Evolutionary conservation across 2,797 vertebrate genomes (phyloP), one percentile per base, ranked within the genome.

Genomic region (Syngnathus rostellatus): DNA sequence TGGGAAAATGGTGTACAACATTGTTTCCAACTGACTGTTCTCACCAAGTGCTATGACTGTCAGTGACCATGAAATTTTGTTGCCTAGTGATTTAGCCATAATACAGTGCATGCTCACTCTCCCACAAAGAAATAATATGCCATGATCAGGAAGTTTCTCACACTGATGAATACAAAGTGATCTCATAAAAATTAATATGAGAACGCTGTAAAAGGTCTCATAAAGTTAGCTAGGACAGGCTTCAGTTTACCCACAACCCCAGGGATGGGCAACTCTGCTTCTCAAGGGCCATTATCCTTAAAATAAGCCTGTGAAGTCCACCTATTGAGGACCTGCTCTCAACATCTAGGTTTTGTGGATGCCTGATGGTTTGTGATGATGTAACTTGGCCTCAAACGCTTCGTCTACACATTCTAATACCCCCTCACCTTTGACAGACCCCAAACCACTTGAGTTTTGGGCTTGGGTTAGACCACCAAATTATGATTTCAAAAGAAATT

Each of bases 401-500:
- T 77, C 62, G 66, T 75, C 45, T 1, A 67, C 67, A 69, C 53
- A 59, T 57, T 71, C 37, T 3, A 55, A 63, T 41, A 1, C 9
- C 66, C 45, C 25, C 70, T 68, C 25, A 67, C 55, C 63, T 77
- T 62, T 72, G 51, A 41, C 69, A 73, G 16, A 43, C 70, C 55
- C 64, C 67, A 75, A 80, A 77, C 73, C 55, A 41, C 76, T 65
- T n/a, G 72, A 73, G 64, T 63, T 62, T 43, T 51, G 46, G 19
- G 48, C 73, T 83, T 65, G 68, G 62, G 54, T 64, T 66, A 74
- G 78, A 77, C 72, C 55, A 38, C 78, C 82, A 79, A 87, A 86
- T 74, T 81, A 50, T 88, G 83, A 90, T 89, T 11, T 43, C 5
- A 8, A 76, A 88, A 85, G 80, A 59, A 48, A 66, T 64, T 57